Base-by-base conservation (phyloP, 1,140 invertebrate genomes). In the Ylistrum balloti region DNA sequence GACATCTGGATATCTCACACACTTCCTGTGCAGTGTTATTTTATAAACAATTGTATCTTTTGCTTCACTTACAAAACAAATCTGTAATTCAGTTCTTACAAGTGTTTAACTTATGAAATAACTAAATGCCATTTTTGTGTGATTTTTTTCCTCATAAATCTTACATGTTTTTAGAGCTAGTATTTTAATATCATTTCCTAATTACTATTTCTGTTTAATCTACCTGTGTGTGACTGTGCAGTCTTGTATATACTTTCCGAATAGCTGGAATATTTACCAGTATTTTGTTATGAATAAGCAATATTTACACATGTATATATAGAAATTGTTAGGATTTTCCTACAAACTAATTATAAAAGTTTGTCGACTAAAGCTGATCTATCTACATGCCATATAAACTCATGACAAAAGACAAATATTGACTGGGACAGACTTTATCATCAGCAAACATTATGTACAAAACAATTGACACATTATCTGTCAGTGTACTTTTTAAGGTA, bases 401-500 rank as follows among this genome's bases (percentile, higher is more conserved):
- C 56, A 74, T 74, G 56, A 74, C 56, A 28, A 74, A 74, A n/a
- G 22, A 74, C 56, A 74, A 74, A 74, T 74, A 74, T 74, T 74
- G 56, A 74, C 56, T 5, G 28, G 2, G 56, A 28, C n/a, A 74
- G 56, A n/a, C 5, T 74, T n/a, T 74, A 74, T 74, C 56, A 74
- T 74, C 56, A 5, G 56, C 28, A 28, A 5, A 74, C 56, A 74
- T 74, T n/a, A 28, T 56, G 20, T n/a, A 28, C n/a, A 74, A 22
- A 74, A 28, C 9, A 5, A 28, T 17, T 45, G 41, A 17, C 17
- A 45, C 0, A 17, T 13, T 45, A 45, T 45, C 41, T 45, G 17
- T 17, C 17, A 45, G 41, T 17, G 35, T n/a, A n/a, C n/a, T n/a
- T n/a, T n/a, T n/a, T n/a, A n/a, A n/a, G n/a, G n/a, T n/a, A n/a